These are phyloP conservation scores for Rafetus swinhoei DNA, from an alignment of 2,113 vertebrate species.

Conservation along the genomic window DNA sequence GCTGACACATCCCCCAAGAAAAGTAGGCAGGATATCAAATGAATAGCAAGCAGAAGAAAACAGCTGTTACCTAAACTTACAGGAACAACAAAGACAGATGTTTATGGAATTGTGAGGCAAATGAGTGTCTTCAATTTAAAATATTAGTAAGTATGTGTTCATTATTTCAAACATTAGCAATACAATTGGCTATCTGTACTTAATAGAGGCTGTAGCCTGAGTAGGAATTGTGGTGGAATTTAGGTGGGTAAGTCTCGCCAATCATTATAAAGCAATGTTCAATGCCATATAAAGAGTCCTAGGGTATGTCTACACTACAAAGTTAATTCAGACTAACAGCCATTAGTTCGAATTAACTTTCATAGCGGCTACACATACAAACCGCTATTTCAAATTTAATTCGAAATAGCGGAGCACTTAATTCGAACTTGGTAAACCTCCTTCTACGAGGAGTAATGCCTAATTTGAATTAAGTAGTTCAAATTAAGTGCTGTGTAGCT, in stretches of 20 bases:
- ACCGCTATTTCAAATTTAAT: too few relatives aligned
- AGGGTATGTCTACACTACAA: too few relatives aligned
- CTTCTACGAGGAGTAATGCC: too few relatives aligned
- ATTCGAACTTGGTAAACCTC: too few relatives aligned
- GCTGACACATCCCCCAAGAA: conserved; percentile 40
- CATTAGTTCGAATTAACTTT: too few relatives aligned
- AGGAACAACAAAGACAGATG: background rate
- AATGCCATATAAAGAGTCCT: background rate
- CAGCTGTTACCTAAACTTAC: background rate
- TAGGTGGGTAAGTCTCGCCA: too few relatives aligned
- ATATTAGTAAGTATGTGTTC: background rate
- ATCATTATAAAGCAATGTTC: background rate
- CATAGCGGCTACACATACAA: too few relatives aligned
- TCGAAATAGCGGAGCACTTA: too few relatives aligned
- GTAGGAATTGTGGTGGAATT: too few relatives aligned
- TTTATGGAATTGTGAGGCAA: background rate
- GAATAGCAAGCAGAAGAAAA: conserved; percentile 38
- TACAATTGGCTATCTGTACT: background rate
- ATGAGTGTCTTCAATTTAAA: background rate
- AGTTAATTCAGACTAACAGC: too few relatives aligned
- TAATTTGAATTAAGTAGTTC: too few relatives aligned
- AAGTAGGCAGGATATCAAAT: conserved; percentile 19
- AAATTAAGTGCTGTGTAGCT: too few relatives aligned
- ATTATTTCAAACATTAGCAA: background rate
- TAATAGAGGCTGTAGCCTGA: background rate